These are phyloP conservation scores for Callimorpha dominula DNA, from an alignment of 2,888 invertebrate species.

Conservation along the genomic window DNA sequence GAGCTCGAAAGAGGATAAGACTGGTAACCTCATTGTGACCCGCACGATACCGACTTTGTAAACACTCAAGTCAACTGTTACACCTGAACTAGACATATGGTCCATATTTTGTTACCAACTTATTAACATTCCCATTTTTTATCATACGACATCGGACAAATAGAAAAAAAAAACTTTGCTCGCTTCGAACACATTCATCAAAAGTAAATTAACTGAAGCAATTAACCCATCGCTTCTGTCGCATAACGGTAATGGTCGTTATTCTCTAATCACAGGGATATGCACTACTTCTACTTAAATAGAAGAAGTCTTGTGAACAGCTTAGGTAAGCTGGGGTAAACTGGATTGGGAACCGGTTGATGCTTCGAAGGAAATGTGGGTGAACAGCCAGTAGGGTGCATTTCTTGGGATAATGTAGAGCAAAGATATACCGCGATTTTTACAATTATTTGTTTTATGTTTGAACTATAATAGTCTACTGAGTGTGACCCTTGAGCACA, in stretches of 20 bases:
- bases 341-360: constrained; percentile 10
- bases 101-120: too few relatives aligned
- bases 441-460: too few relatives aligned
- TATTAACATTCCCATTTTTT: too few relatives aligned
- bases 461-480: too few relatives aligned
- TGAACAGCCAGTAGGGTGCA: constrained; percentile 1
- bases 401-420: neutral
- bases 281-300: constrained; percentile 5
- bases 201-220: neutral
- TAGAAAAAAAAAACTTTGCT: neutral
- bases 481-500: too few relatives aligned
- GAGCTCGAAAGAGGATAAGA: too few relatives aligned
- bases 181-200: neutral
- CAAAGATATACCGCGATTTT: neutral
- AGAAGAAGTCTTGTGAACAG: constrained; percentile 1
- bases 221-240: neutral
- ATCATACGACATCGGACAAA: neutral
- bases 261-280: neutral
- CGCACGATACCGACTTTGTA: too few relatives aligned
- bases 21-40: too few relatives aligned
- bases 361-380: constrained; percentile 5
- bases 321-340: neutral
- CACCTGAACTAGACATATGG: too few relatives aligned
- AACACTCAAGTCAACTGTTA: too few relatives aligned
- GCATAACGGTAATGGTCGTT: neutral